A percentile compares a stretch with the other conserved stretches of the same genome.
Conservation (phyloP, 2,888 invertebrate genomes). For the Lamellibrachia satsuma region DNA sequence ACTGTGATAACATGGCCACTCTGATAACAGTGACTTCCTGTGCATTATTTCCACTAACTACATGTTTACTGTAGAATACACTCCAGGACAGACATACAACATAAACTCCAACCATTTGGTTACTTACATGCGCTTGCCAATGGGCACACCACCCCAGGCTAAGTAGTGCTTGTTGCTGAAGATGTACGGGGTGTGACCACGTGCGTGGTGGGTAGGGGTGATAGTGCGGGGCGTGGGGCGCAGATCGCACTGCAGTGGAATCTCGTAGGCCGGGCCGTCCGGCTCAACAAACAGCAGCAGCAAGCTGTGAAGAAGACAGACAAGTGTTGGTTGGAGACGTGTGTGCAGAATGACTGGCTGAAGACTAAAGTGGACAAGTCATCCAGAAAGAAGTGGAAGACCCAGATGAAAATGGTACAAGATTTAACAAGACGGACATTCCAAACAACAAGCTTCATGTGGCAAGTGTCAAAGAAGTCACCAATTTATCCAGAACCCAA, state of each 20-base stretch:
- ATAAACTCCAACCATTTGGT: no score
- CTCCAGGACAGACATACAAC: no score
- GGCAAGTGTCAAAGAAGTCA: no score
- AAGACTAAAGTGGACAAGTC: no score
- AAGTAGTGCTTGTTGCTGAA: slow-evolving; percentile 50
- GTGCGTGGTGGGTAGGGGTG: not conserved
- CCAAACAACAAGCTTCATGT: no score
- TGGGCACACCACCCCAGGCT: slow-evolving; percentile 52
- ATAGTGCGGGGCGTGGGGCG: not conserved
- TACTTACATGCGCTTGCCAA: slow-evolving; percentile 51
- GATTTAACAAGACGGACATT: no score
- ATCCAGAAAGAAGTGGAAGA: no score
- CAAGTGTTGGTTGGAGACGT: not conserved
- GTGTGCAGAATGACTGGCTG: no score
- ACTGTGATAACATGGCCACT: not conserved
- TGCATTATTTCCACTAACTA: no score
- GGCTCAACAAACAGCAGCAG: slow-evolving; percentile 53
- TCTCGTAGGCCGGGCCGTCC: slow-evolving; percentile 53
- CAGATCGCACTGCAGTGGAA: slow-evolving; percentile 46
- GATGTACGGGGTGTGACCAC: slow-evolving; percentile 17
- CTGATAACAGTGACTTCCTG: not conserved
- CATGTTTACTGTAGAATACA: no score
- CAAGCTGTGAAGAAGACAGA: slow-evolving; percentile 39
- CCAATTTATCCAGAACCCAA: no score
- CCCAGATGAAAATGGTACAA: no score